A percentile compares a stretch with the other conserved stretches of the same genome.
Conservation (phyloP, 1,140 invertebrate species). For the Saxidomus purpurata region DNA sequence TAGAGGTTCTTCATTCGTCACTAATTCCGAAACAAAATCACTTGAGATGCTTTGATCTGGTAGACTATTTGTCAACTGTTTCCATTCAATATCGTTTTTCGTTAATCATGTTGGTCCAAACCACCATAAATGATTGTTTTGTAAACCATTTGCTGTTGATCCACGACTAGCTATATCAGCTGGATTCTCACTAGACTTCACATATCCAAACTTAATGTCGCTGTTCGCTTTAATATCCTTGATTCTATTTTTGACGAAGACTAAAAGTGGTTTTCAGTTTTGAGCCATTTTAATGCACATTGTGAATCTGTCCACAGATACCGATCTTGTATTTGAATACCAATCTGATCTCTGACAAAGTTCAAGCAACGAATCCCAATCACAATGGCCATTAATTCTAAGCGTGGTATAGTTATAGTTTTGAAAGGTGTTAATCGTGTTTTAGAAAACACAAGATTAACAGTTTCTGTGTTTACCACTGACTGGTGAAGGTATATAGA, state of each 20-base stretch:
- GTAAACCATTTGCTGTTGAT: not conserved
- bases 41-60: too few relatives aligned
- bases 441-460: slow-evolving; percentile 23
- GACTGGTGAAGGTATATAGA: slow-evolving; percentile 9
- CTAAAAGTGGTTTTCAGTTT: not conserved
- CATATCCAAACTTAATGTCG: not conserved
- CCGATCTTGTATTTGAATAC: not conserved
- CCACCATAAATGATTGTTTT: not conserved
- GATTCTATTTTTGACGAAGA: not conserved
- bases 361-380: not conserved
- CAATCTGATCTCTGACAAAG: slow-evolving; percentile 2
- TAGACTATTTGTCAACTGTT: too few relatives aligned
- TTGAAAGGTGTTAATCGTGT: slow-evolving; percentile 4
- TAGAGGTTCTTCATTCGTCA: not conserved
- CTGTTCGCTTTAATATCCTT: too few relatives aligned
- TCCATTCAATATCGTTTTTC: too few relatives aligned
- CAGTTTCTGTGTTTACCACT: not conserved
- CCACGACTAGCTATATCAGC: too few relatives aligned
- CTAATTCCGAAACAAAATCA: not conserved
- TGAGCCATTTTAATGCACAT: slow-evolving; percentile 1
- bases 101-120: not conserved
- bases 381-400: slow-evolving; percentile 39
- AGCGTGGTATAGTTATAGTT: slow-evolving; percentile 6
- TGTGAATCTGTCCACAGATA: slow-evolving; percentile 10
- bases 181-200: not conserved